phyloP scores from a whole-genome alignment of 2,888 invertebrate species.

The Rotaria sp. region DNA sequence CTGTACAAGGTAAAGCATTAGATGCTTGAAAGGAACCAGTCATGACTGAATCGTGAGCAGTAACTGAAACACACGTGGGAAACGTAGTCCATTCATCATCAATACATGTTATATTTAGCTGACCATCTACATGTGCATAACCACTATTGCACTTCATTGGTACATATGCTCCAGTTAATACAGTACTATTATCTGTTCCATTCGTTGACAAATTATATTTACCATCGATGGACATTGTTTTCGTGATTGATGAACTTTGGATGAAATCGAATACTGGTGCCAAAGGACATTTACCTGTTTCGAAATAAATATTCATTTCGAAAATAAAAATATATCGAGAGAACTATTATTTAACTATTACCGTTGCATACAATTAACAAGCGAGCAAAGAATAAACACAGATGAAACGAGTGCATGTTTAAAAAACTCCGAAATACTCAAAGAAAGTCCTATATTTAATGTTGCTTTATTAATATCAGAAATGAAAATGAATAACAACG shows the following conservation, averaged over 20 bases:
- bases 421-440: neutral
- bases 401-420: neutral
- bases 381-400: neutral
- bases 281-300: neutral
- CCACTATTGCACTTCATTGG: neutral
- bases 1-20: neutral
- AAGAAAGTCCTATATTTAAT: neutral
- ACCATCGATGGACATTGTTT: neutral
- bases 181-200: neutral
- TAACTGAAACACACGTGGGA: neutral
- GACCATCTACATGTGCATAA: neutral
- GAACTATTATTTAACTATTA: neutral
- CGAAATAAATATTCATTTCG: neutral
- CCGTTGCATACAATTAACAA: neutral
- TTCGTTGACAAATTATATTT: neutral
- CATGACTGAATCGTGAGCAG: neutral
- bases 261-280: neutral
- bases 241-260: neutral
- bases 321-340: neutral
- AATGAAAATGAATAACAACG: neutral
- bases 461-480: no score
- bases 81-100: neutral
- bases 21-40: neutral
- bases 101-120: neutral
- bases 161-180: neutral